These are phyloP conservation scores for Cordilura impudica DNA, from an alignment of 2,888 invertebrate genomes.

Conservation along the genomic window DNA sequence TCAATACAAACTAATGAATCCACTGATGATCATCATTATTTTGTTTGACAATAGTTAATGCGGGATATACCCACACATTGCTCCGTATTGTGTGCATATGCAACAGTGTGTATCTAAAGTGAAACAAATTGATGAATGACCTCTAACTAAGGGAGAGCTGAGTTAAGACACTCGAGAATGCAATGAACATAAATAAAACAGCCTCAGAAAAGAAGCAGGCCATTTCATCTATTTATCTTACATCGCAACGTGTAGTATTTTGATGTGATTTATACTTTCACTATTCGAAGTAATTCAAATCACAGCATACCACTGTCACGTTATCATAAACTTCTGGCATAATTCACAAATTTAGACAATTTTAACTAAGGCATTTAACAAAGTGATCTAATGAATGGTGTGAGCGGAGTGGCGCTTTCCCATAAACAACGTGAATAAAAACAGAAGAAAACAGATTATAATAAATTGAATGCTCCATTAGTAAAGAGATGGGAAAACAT, in stretches of 20 bases:
- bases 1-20: neutral
- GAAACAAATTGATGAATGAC: conserved; percentile 62
- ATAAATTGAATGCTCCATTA: conserved; percentile 59
- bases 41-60: conserved; percentile 28
- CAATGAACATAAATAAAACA: conserved; percentile 11
- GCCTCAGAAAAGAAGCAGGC: conserved; percentile 14
- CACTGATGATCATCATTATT: conserved; percentile 16
- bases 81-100: neutral
- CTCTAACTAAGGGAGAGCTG: conserved; percentile 47
- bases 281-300: conserved; percentile 46
- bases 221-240: conserved; percentile 13
- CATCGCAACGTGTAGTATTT: conserved; percentile 31
- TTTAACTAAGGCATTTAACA: conserved; percentile 44
- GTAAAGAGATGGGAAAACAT: conserved; percentile 43
- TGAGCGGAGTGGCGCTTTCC: conserved; percentile 57
- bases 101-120: conserved; percentile 20
- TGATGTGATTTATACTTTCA: conserved; percentile 59
- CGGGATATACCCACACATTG: conserved; percentile 51
- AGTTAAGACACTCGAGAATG: conserved; percentile 28
- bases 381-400: neutral
- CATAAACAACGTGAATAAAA: conserved; percentile 58
- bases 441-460: conserved; percentile 13
- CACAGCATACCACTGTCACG: conserved; percentile 49
- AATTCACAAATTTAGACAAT: conserved; percentile 48
- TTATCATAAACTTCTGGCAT: conserved; percentile 57